These are phyloP conservation scores for Gymnocephalus cernua DNA, from an alignment of 2,113 vertebrate species.

Conservation along the genomic window DNA sequence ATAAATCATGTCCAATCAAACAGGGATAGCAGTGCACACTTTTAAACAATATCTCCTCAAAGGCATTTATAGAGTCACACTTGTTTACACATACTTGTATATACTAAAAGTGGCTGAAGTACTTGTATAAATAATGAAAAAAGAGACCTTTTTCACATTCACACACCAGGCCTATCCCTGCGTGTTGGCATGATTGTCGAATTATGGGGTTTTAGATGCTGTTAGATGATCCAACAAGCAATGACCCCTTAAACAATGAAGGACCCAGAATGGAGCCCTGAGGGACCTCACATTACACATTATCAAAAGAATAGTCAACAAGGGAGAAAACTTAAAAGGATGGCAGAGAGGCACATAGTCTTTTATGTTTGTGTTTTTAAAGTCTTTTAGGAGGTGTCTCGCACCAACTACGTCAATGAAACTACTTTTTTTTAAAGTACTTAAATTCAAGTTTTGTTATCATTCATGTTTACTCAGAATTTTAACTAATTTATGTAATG, in stretches of 20 bases:
- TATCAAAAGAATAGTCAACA: not conserved
- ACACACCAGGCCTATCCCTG: not conserved
- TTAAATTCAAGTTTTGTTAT: not conserved
- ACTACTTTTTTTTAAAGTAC: not conserved
- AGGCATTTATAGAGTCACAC: not conserved
- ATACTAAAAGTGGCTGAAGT: not conserved
- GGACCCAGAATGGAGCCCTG: constrained; percentile 2
- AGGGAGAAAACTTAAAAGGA: not conserved
- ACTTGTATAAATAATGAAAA: not conserved
- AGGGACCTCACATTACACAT: not conserved
- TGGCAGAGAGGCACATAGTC: not conserved
- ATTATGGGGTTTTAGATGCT: not conserved
- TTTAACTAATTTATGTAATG: too few relatives aligned
- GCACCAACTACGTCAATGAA: not conserved
- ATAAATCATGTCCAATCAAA: not conserved
- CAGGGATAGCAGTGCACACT: not conserved
- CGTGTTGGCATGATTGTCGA: not conserved
- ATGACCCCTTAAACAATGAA: not conserved
- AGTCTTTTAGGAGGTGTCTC: not conserved
- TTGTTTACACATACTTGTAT: not conserved
- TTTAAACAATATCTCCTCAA: not conserved
- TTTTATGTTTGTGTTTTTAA: not conserved
- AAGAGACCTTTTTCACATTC: not conserved
- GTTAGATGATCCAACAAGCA: not conserved
- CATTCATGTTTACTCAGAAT: not conserved